Conservation (phyloP, 2,113 vertebrate genomes). For the Dasyprocta punctata region DNA sequence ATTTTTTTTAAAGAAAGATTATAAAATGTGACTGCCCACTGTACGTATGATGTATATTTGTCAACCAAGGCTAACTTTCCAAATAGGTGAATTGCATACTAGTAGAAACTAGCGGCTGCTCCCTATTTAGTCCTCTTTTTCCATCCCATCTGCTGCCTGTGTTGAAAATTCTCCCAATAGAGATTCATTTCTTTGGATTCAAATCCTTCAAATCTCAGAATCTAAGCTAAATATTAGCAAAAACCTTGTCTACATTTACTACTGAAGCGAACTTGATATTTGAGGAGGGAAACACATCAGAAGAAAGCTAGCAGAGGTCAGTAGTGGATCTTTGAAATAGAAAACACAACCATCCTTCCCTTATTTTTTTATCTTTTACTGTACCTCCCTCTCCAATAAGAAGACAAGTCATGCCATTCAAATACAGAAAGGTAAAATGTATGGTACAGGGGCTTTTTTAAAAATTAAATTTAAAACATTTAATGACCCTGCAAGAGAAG, state of each 20-base stretch:
- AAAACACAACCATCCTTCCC: background rate
- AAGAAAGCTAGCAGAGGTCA: background rate
- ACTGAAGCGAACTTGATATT: constrained; percentile 3
- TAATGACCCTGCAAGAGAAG: background rate
- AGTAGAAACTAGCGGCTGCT: background rate
- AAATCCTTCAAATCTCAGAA: background rate
- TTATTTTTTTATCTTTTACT: constrained; percentile 30
- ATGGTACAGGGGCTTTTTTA: constrained; percentile 1
- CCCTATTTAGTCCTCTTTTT: background rate
- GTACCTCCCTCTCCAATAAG: background rate
- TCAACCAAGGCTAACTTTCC: constrained; percentile 5
- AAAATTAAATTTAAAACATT: constrained; percentile 17
- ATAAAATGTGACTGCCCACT: background rate
- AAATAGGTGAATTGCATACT: background rate
- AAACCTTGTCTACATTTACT: background rate
- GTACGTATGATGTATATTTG: background rate
- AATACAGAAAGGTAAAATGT: background rate
- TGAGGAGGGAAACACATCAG: background rate
- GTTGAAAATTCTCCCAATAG: background rate
- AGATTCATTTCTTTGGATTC: background rate
- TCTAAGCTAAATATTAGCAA: constrained; percentile 26
- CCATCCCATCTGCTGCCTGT: background rate
- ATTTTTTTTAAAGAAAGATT: background rate
- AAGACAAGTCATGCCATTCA: background rate
- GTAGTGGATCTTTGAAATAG: background rate